These are phyloP conservation scores for Takifugu flavidus DNA, from an alignment of 2,113 vertebrate species.

Conservation along the genomic window DNA sequence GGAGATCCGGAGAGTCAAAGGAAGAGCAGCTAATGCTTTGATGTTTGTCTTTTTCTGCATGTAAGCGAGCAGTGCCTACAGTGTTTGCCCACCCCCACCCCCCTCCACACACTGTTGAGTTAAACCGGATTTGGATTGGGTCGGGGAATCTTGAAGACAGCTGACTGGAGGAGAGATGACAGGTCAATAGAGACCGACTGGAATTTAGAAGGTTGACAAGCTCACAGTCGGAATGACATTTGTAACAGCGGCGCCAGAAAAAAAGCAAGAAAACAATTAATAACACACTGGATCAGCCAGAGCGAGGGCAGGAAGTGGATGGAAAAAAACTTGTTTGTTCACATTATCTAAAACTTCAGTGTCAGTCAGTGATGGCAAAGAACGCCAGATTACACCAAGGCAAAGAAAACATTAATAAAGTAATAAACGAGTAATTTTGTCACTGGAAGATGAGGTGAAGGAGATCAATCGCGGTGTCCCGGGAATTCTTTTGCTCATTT, in stretches of 20 bases:
- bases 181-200: slow-evolving; percentile 10
- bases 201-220: slow-evolving; percentile 1
- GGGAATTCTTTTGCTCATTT: slow-evolving; percentile 42
- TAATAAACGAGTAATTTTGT: slow-evolving; percentile 35
- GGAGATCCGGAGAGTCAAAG: background rate
- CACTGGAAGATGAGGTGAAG: slow-evolving; percentile 47
- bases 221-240: background rate
- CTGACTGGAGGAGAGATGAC: slow-evolving; percentile 38
- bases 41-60: slow-evolving; percentile 29
- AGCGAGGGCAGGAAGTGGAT: no score
- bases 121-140: slow-evolving; percentile 36
- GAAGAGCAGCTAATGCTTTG: slow-evolving; percentile 40
- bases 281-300: no score
- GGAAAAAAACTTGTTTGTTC: no score
- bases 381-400: background rate
- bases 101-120: slow-evolving; percentile 26
- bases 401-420: background rate
- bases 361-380: background rate
- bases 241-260: no score
- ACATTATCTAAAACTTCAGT: background rate
- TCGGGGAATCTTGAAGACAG: slow-evolving; percentile 26
- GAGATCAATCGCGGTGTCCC: slow-evolving; percentile 34
- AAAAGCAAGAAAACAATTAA: no score
- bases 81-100: slow-evolving; percentile 4
- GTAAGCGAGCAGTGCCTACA: slow-evolving; percentile 17